Evolutionary conservation across 2,797 vertebrate genomes (phyloP).

Genomic region (Neosilurus mollespiculum): DNA sequence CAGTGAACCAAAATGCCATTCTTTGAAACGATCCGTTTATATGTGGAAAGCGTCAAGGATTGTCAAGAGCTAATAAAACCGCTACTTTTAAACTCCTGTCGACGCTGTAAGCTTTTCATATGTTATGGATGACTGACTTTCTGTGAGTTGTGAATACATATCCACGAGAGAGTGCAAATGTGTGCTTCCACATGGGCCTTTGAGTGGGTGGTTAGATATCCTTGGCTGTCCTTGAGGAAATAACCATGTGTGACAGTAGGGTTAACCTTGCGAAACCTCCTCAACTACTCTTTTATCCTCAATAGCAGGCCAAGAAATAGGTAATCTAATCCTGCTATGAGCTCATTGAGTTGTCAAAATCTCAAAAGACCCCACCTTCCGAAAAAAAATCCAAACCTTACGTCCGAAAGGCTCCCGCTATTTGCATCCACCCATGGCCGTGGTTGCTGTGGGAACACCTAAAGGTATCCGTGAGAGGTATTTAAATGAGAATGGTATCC

Average conservation of each 20-base stretch:
- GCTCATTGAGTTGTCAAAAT: conserved; percentile 61
- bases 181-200: conserved; percentile 11
- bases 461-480: conserved; percentile 56
- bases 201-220: conserved; percentile 16
- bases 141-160: conserved; percentile 4
- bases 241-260: conserved; percentile 50
- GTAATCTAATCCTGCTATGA: conserved; percentile 44
- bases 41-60: neutral
- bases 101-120: conserved; percentile 16
- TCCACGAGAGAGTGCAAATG: conserved; percentile 18
- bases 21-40: neutral
- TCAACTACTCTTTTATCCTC: conserved; percentile 33
- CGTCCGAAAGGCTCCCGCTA: conserved; percentile 31
- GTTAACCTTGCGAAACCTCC: conserved; percentile 26
- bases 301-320: conserved; percentile 43
- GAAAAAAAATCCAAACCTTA: conserved; percentile 13
- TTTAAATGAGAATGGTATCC: conserved; percentile 60
- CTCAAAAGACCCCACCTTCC: conserved; percentile 39
- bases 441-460: conserved; percentile 77
- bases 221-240: conserved; percentile 46
- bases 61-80: conserved; percentile 9
- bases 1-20: neutral
- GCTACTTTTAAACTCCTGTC: conserved; percentile 11
- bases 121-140: conserved; percentile 4
- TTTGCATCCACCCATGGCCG: conserved; percentile 33